Conservation (phyloP, 2,888 invertebrate genomes). For the Serripes groenlandicus region DNA sequence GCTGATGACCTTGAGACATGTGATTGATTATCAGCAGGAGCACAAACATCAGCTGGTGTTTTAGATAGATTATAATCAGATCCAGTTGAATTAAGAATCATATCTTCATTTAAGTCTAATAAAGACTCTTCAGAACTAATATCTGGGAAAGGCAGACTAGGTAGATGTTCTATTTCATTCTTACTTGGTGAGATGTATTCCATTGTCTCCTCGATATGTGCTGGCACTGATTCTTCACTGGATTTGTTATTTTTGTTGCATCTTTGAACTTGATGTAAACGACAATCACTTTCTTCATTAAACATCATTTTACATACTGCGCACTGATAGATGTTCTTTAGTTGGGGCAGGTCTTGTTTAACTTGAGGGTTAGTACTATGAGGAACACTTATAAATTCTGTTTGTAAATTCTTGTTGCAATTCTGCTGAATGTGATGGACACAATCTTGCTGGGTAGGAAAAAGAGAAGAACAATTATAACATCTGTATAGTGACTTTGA, state of each 20-base stretch:
- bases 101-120: constrained; percentile 19
- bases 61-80: background rate
- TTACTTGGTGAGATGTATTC: background rate
- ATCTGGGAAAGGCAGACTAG: constrained; percentile 40
- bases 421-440: constrained; percentile 48
- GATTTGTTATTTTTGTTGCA: constrained; percentile 25
- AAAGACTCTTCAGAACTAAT: constrained; percentile 24
- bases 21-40: constrained; percentile 9
- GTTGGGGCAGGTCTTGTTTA: constrained; percentile 1
- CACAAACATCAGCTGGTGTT: background rate
- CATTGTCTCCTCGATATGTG: constrained; percentile 8
- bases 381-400: constrained; percentile 13
- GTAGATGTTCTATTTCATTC: constrained; percentile 5
- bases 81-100: background rate
- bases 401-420: constrained; percentile 26
- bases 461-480: constrained; percentile 43
- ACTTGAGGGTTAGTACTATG: background rate
- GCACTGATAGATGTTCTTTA: constrained; percentile 59
- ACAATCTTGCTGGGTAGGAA: constrained; percentile 42
- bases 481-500: constrained; percentile 34
- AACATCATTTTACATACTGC: constrained; percentile 54
- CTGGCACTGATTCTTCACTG: constrained; percentile 21
- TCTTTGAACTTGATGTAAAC: constrained; percentile 33
- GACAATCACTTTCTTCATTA: constrained; percentile 43
- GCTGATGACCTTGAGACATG: too few relatives aligned